Evolutionary conservation across 2,113 vertebrate species (phyloP).

Genomic region (Colaptes auratus): DNA sequence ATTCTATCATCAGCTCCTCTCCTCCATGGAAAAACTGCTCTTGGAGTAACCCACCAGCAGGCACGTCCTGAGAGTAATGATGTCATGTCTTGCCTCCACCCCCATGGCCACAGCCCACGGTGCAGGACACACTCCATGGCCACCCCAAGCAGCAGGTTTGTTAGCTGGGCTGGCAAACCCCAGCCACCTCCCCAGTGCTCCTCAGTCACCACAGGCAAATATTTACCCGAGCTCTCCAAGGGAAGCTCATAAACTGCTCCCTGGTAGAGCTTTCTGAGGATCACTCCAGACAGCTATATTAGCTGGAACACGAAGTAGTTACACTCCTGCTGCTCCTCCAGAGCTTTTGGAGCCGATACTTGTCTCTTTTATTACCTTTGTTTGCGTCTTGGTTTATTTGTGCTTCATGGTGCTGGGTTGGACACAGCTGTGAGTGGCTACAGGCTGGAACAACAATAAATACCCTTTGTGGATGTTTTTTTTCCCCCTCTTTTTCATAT

Average conservation of each 20-base stretch:
- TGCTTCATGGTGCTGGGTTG: neutral
- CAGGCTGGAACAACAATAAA: slow-evolving; percentile 28
- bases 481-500: neutral
- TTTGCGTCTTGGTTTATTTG: slow-evolving; percentile 53
- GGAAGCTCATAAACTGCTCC: slow-evolving; percentile 51
- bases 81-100: rapidly evolving
- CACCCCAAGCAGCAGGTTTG: rapidly evolving
- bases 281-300: slow-evolving; percentile 68
- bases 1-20: neutral
- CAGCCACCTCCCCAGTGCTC: neutral
- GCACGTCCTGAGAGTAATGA: neutral
- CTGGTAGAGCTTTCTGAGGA: slow-evolving; percentile 22
- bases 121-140: rapidly evolving
- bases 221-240: slow-evolving; percentile 57
- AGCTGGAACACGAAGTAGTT: slow-evolving; percentile 66
- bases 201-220: slow-evolving; percentile 17
- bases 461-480: neutral
- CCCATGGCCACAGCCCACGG: rapidly evolving
- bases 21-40: neutral
- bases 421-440: neutral
- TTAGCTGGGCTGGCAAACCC: neutral
- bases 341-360: slow-evolving; percentile 59
- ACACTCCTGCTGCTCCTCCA: slow-evolving; percentile 62
- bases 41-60: rapidly evolving
- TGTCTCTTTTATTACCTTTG: slow-evolving; percentile 70